A percentile compares a stretch with the other conserved stretches of the same genome.
Evolutionary conservation across 37 sponge, comb jelly and placozoan species (phyloP).

Genomic region (Aphrocallistes beatrix): DNA sequence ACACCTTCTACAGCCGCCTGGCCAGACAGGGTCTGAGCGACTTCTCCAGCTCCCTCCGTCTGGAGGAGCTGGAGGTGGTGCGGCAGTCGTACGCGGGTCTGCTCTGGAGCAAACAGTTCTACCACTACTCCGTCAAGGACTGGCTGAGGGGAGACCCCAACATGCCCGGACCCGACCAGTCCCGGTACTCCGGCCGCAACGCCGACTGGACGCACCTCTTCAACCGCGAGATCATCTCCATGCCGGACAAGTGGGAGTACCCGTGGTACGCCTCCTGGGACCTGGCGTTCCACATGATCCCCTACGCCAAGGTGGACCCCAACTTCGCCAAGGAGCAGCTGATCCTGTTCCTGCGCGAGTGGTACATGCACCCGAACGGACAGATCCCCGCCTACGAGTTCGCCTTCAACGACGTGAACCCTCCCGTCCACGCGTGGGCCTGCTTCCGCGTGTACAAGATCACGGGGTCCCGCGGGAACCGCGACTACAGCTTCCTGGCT

Average conservation of each 20-base stretch:
- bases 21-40: slow-evolving; percentile 13
- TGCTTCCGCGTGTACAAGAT: slow-evolving; percentile 85
- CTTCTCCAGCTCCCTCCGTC: slow-evolving; percentile 15
- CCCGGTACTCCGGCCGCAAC: slow-evolving; percentile 49
- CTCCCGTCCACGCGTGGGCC: slow-evolving; percentile 96
- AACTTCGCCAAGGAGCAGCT: slow-evolving; percentile 85
- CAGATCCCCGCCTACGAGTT: slow-evolving; percentile 98
- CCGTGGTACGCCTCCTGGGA: slow-evolving; percentile 99
- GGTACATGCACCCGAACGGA: slow-evolving; percentile 98
- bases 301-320: slow-evolving; percentile 86
- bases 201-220: slow-evolving; percentile 78
- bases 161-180: slow-evolving; percentile 30
- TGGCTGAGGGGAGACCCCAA: slow-evolving; percentile 80
- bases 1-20: slow-evolving; percentile 47
- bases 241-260: slow-evolving; percentile 99
- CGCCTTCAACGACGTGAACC: slow-evolving; percentile 83
- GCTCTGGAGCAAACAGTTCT: slow-evolving; percentile 93
- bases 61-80: slow-evolving; percentile 44
- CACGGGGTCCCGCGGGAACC: slow-evolving; percentile 54
- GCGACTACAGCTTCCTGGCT: slow-evolving; percentile 68
- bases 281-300: slow-evolving; percentile 93
- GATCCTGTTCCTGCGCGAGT: slow-evolving; percentile 81
- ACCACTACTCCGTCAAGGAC: slow-evolving; percentile 76
- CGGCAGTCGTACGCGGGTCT: slow-evolving; percentile 86
- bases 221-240: slow-evolving; percentile 83